Evolutionary conservation across 1,140 invertebrate genomes (phyloP).

Genomic region (Cotesia chilonis): DNA sequence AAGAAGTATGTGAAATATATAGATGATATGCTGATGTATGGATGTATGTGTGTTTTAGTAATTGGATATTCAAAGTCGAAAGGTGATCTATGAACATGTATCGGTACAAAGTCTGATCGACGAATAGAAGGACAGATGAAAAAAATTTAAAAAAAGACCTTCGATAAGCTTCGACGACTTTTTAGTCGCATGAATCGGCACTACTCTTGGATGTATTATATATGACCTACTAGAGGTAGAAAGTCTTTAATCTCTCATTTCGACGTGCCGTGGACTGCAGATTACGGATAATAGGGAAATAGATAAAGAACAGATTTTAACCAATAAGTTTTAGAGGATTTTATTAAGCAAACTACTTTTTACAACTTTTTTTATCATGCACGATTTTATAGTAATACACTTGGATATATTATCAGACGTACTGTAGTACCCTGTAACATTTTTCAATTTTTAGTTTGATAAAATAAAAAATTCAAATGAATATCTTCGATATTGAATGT

Average conservation of each 20-base stretch:
- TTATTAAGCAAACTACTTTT: too few relatives aligned
- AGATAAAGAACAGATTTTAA: too few relatives aligned
- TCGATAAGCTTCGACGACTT: slow-evolving; percentile 12
- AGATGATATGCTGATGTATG: too few relatives aligned
- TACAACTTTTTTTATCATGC: too few relatives aligned
- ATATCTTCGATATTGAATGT: too few relatives aligned
- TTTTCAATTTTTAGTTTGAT: too few relatives aligned
- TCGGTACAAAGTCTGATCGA: neutral
- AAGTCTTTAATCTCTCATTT: slow-evolving; percentile 17
- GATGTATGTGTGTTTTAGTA: neutral
- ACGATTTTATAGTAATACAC: too few relatives aligned
- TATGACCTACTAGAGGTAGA: neutral
- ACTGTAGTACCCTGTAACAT: too few relatives aligned
- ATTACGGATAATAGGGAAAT: neutral
- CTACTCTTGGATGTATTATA: slow-evolving; percentile 5
- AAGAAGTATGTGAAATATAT: too few relatives aligned
- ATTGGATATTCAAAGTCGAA: slow-evolving; percentile 7
- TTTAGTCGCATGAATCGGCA: slow-evolving; percentile 4
- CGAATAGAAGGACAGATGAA: neutral
- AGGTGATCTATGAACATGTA: slow-evolving; percentile 10
- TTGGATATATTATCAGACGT: too few relatives aligned
- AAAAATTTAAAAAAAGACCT: slow-evolving; percentile 5
- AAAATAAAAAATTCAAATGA: too few relatives aligned
- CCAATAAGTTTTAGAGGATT: too few relatives aligned
- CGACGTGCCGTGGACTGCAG: neutral